Evolutionary conservation across 2,113 vertebrate species (phyloP), one percentile per base, ranked within the genome.

Genomic region (Engystomops pustulosus): DNA sequence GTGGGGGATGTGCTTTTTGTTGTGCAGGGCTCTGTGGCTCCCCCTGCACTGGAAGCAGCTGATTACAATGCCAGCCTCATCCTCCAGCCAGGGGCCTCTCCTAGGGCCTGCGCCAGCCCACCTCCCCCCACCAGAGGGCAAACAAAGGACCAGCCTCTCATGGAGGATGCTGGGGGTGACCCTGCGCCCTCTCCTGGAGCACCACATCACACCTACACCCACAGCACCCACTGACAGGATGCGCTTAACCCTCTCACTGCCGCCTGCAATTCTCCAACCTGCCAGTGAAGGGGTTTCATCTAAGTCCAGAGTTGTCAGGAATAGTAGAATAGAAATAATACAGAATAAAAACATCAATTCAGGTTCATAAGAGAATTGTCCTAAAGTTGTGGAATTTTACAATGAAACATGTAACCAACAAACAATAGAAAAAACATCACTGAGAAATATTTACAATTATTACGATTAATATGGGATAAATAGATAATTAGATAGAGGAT

Each of bases 11-110:
- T 36, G 20, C 85, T 10, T 77, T 74, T 80, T 87, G 89, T 79
- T 86, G 87, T 79, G 34, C 68, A 23, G 70, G 83, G 84, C 86
- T 85, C 38, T 62, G 36, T 74, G 85, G 76, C 86, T 80, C 85
- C 83, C 88, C 80, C 82, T 87, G 86, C 80, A 81, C 71, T 67
- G 49, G 45, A 58, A 71, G 81, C 86, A 70, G 85, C 84, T 70
- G 34, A 83, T 86, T 81, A 87, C 78, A 86, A 87, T 87, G 85
- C 85, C 32, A 80, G 79, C 81, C 83, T 74, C 86, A 71, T 85
- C 84, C 82, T 65, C 14, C 71, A 65, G 27, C 68, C 80, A 67
- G 62, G 58, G 45, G 72, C 32, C 51, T 77, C 62, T 77, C 74
- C 53, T 51, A 38, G 27, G 41, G 41, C 74, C 82, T 41, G 55